Evolutionary conservation across 2,888 invertebrate species (phyloP).

Genomic region (Hyposoter dolosus): DNA sequence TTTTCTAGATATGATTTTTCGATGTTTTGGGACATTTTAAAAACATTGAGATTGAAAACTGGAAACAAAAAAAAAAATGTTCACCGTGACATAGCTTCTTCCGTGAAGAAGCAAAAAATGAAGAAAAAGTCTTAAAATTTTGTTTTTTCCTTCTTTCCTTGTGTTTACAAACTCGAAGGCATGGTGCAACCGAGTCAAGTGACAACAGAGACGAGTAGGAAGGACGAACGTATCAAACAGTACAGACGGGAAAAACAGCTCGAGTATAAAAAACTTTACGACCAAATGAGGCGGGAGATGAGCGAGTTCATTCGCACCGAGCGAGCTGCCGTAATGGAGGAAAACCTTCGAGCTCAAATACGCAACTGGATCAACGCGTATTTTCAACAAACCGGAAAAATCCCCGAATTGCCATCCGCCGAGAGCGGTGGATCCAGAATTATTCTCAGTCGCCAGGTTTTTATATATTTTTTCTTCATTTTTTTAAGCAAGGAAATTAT

Average conservation of each 20-base stretch:
- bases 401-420: slow-evolving; percentile 96
- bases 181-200: slow-evolving; percentile 83
- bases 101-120: too few relatives aligned
- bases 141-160: too few relatives aligned
- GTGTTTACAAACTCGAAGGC: slow-evolving; percentile 73
- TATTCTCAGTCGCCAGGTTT: slow-evolving; percentile 91
- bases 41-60: too few relatives aligned
- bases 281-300: slow-evolving; percentile 88
- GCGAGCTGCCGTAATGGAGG: slow-evolving; percentile 92
- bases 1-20: too few relatives aligned
- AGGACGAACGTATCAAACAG: slow-evolving; percentile 80
- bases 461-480: not conserved
- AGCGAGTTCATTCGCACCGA: slow-evolving; percentile 89
- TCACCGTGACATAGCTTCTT: too few relatives aligned
- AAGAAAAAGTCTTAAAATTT: not conserved
- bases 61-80: too few relatives aligned
- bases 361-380: slow-evolving; percentile 94
- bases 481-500: too few relatives aligned
- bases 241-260: slow-evolving; percentile 86
- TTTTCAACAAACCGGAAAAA: slow-evolving; percentile 92
- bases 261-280: slow-evolving; percentile 89
- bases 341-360: slow-evolving; percentile 94
- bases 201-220: slow-evolving; percentile 79
- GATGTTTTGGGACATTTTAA: too few relatives aligned
- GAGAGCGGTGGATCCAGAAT: slow-evolving; percentile 95